Base-by-base conservation (phyloP, 2,888 invertebrate genomes). In the Osmoderma eremita region DNA sequence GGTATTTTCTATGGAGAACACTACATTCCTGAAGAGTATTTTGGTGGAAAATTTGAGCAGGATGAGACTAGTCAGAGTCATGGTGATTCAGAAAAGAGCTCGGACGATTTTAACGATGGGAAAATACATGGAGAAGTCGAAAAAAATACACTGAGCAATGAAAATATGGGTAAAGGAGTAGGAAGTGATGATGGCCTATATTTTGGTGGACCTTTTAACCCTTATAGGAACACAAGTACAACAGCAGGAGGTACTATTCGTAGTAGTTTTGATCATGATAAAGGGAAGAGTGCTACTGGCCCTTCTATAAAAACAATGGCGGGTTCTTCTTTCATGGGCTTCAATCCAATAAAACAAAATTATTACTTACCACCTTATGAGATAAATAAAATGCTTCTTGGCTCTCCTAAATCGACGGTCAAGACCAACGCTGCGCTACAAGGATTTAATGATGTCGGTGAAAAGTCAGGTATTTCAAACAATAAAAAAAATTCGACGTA, bases 321-420 rank as follows among this genome's bases (percentile, higher is more conserved):
- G 42, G 42, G 12, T 15, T 42, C 17, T 8, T 42, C 12, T 12
- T 5, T 13, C 4, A 17, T 10, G 42, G 42, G 17, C 17, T 53
- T 53, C 38, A 17, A 38, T 38, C 24, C 38, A 10, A 53, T 38
- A 38, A 53, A 17, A 15, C 24, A 17, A 13, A 51, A 51, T 30
- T 51, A 51, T 30, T 51, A 51, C 10, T 15, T 51, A 30, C 50
- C 50, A 30, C 50, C 50, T 13, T 22, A 30, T 30, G 30, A 30
- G 30, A 30, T 30, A 30, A 30, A 30, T 5, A 30, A 30, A 8
- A 30, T 30, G 5, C 5, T 30, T 6, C 30, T 30, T 10, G 10
- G 3, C 30, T 5, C 30, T 6, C 5, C 30, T 30, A 30, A 30
- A 30, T 30, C 30, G 2, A 30, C 3, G 8, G 10, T 2, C 10